Base-by-base conservation (phyloP, 2,113 vertebrate genomes). In the Engystomops pustulosus region DNA sequence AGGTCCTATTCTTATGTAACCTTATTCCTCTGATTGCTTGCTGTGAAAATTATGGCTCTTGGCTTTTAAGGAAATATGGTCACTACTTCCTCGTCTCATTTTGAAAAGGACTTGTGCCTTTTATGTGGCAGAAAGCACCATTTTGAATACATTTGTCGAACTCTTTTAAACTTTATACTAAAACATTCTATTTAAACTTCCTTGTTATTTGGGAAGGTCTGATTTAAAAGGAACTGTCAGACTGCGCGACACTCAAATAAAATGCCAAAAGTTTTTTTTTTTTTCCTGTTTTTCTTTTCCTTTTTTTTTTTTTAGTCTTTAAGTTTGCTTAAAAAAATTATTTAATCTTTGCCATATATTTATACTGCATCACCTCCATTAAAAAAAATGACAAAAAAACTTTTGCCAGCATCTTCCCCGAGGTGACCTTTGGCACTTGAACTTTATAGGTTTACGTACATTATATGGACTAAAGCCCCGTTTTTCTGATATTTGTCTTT, bases 81-180 rank as follows among this genome's bases (percentile, higher is more conserved):
- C 36, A 81, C 87, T 45, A 79, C 32, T 85, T 38, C 80, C 44
- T 87, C 86, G 76, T 41, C 81, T 85, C 78, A 55, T 53, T 81
- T 86, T 84, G 45, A 76, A 68, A 84, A 85, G 75, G 62, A 53
- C 75, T 70, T 27, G 12, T 78, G 3, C 75, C 0, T 72, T 38
- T 0, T 49, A 23, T 69, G 71, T 79, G 81, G 67, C 67, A 20
- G 2, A 83, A 85, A 85, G 83, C 83, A 58, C 83, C 83, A 79
- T 79, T 79, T 81, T 88, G 65, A 85, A 85, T 85, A 85, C 83
- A 85, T 85, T 85, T 70, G 60, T 58, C 78, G 83, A 79, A 85
- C 74, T 84, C 82, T 71, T 68, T 84, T 79, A 85, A 85, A 85
- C 83, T 85, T 85, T 85, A 85, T 55, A 85, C 83, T 70, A 78